phyloP scores from a whole-genome alignment of 2,888 invertebrate species.

The Hyposoter dolosus region DNA sequence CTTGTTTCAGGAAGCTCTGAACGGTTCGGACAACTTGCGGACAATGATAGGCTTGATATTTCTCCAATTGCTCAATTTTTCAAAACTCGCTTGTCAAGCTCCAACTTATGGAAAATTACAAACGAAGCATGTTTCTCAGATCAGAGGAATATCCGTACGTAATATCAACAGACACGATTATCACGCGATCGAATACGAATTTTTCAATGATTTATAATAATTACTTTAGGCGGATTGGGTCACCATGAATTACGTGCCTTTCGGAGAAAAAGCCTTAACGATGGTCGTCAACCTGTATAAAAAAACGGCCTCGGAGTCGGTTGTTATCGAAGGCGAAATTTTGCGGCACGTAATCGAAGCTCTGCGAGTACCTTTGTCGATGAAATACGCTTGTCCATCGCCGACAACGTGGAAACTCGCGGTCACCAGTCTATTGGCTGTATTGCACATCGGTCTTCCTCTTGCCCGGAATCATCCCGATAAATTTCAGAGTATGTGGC shows the following conservation, averaged over 20 bases:
- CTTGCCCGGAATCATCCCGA: conserved; percentile 93
- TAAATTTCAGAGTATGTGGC: conserved; percentile 93
- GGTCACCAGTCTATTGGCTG: conserved; percentile 90
- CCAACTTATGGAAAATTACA: conserved; percentile 87
- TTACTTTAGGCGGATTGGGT: conserved; percentile 88
- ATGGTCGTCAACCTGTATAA: conserved; percentile 92
- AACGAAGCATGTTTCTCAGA: conserved; percentile 85
- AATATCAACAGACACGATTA: neutral
- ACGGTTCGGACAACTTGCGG: conserved; percentile 86
- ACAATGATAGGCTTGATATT: conserved; percentile 90
- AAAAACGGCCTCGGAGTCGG: conserved; percentile 89
- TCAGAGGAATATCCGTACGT: conserved; percentile 82
- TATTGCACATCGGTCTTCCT: conserved; percentile 94
- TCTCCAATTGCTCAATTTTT: conserved; percentile 88
- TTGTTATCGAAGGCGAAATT: conserved; percentile 90
- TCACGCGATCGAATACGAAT: neutral
- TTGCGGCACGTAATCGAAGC: conserved; percentile 90
- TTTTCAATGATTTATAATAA: neutral
- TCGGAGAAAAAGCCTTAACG: conserved; percentile 92
- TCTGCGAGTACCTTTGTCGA: conserved; percentile 90
- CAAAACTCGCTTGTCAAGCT: conserved; percentile 89
- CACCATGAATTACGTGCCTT: conserved; percentile 93
- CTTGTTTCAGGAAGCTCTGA: conserved; percentile 86
- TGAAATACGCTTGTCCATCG: conserved; percentile 93
- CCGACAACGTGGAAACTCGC: conserved; percentile 94